phyloP scores from a whole-genome alignment of 2,797 vertebrate species.

The Acanthiza pusilla region DNA sequence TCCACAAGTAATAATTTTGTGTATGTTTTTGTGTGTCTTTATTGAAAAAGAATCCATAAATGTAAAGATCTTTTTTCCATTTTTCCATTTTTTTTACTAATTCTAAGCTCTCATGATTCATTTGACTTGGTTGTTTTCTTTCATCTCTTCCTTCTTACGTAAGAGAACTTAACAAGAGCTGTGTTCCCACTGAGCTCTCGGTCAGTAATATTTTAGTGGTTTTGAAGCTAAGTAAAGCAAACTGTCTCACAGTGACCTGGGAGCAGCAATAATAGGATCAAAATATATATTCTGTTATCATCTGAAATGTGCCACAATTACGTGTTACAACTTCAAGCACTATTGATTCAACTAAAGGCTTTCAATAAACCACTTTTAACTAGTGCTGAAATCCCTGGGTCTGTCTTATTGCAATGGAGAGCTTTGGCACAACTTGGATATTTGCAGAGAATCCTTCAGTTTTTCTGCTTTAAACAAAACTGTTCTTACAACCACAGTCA shows the following conservation, averaged over 20 bases:
- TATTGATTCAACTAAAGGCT: neutral
- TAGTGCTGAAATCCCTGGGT: neutral
- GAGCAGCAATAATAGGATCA: neutral
- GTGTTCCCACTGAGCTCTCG: neutral
- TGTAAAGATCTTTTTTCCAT: neutral
- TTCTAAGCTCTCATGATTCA: neutral
- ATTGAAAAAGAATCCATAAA: neutral
- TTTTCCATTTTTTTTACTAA: neutral
- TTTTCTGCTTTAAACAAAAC: neutral
- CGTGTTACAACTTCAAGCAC: neutral
- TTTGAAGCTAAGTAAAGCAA: neutral
- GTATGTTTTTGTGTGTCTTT: neutral
- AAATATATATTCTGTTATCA: neutral
- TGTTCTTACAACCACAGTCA: neutral
- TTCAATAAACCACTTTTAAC: neutral
- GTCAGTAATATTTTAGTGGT: neutral
- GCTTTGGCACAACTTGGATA: neutral
- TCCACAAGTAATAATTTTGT: neutral
- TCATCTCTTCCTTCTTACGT: neutral
- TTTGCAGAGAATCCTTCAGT: neutral
- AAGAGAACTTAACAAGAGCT: neutral
- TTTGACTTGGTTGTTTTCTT: neutral
- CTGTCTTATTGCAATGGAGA: neutral
- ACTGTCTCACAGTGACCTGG: neutral
- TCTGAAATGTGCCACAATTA: neutral